Conservation (phyloP, 2,888 invertebrate genomes). For the Lycaena phlaeas region DNA sequence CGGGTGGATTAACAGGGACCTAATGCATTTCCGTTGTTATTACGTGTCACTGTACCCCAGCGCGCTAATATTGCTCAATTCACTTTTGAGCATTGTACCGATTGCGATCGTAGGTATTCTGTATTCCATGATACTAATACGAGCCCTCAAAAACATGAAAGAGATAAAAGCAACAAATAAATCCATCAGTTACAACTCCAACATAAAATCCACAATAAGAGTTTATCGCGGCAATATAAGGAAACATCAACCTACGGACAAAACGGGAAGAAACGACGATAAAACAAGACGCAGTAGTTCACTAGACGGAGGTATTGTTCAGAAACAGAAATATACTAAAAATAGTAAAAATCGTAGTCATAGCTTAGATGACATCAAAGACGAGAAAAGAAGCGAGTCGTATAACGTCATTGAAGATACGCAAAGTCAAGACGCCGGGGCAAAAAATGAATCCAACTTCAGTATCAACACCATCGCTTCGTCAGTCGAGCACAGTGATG, state of each 20-base stretch:
- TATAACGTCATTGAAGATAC: slow-evolving; percentile 13
- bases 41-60: slow-evolving; percentile 73
- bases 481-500: neutral
- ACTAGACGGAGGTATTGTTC: slow-evolving; percentile 26
- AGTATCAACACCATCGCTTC: neutral
- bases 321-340: slow-evolving; percentile 15
- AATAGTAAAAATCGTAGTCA: slow-evolving; percentile 27
- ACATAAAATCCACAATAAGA: slow-evolving; percentile 41
- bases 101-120: slow-evolving; percentile 53
- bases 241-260: slow-evolving; percentile 24
- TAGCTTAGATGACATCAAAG: slow-evolving; percentile 39
- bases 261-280: slow-evolving; percentile 19
- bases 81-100: slow-evolving; percentile 69
- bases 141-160: slow-evolving; percentile 65
- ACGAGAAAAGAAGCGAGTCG: slow-evolving; percentile 16
- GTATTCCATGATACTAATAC: slow-evolving; percentile 72
- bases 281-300: slow-evolving; percentile 44
- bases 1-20: slow-evolving; percentile 65
- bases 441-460: neutral
- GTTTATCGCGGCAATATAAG: slow-evolving; percentile 36
- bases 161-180: slow-evolving; percentile 37
- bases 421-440: slow-evolving; percentile 4
- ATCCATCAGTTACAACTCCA: slow-evolving; percentile 25
- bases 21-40: slow-evolving; percentile 52
- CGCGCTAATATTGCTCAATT: slow-evolving; percentile 66